Evolutionary conservation across 2,797 vertebrate genomes (phyloP), one percentile per base, ranked within the genome.

Genomic region (Poliocrania exsul): DNA sequence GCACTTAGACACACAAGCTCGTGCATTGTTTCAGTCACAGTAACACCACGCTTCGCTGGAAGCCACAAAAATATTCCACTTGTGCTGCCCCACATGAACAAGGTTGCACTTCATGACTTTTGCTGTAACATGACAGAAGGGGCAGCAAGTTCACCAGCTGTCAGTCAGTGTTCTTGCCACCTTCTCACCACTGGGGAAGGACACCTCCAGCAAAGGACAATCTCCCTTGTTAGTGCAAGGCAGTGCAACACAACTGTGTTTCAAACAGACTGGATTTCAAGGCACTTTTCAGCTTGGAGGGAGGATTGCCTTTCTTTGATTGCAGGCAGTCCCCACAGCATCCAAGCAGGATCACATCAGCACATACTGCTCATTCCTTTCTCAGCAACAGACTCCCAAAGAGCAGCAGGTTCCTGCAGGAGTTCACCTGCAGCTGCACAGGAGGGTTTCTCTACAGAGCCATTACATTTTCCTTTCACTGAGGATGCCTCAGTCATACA

Each of bases 271-370:
- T 24, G 10, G 57, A 29, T 25, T 72, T 38, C 24, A 18, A 19
- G 17, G 56, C 35, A 60, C 50, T 35, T 14, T 47, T 87, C 44
- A 56, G 37, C 54, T 79, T 31, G 42, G 40, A 60, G 23, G 51
- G n/a, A 58, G 12, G 29, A 44, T 9, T 82, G 40, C 56, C 53
- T 53, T 79, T 0, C 51, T 51, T 77, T 0, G 0, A 37, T 0
- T 77, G 24, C 33, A 66, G 37, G 42, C 74, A 82, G 44, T 44
- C 40, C 71, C 69, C 50, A 67, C 2, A 78, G 33, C 61, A 92
- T 61, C 72, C 81, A 67, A 65, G 53, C 37, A 56, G 67, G 74
- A 94, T 49, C 28, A 53, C 28, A 7, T 53, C 81, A 91, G 78
- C 88, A 92, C 37, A 66, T 37, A 31, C 25, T 42, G 64, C 71